A percentile compares a stretch with the other conserved stretches of the same genome.
Conservation (phyloP, 2,113 vertebrate species). For the Quiscalus mexicanus region DNA sequence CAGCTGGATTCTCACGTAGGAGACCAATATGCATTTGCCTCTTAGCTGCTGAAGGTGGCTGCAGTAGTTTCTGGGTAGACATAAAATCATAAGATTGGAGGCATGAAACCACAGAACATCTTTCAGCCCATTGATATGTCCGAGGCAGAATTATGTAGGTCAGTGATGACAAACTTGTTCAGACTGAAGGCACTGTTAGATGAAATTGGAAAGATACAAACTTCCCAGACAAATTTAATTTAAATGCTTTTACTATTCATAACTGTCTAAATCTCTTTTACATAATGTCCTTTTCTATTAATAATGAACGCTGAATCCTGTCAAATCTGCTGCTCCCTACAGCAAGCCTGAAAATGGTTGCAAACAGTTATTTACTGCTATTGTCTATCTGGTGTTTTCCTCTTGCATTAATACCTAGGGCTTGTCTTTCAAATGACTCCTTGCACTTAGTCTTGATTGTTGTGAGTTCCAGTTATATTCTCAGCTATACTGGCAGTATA, state of each 20-base stretch:
- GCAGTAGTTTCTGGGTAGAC: neutral
- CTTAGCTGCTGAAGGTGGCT: constrained; percentile 38
- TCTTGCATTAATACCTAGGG: neutral
- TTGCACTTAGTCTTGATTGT: neutral
- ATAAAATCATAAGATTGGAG: neutral
- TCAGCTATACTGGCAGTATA: neutral
- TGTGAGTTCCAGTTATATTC: neutral
- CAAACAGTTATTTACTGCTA: neutral
- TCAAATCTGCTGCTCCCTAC: neutral
- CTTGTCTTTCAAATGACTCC: neutral
- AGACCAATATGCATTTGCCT: constrained; percentile 13
- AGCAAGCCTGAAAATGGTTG: neutral
- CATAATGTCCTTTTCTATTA: neutral
- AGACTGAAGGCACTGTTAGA: neutral
- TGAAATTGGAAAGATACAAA: neutral
- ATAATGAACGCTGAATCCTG: neutral
- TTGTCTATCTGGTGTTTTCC: neutral
- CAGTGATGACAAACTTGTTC: neutral
- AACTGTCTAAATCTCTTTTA: neutral
- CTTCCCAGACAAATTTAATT: neutral
- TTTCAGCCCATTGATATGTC: neutral
- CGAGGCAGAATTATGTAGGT: neutral
- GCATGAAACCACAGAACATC: neutral
- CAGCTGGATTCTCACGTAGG: neutral
- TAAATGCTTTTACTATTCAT: neutral